Conservation (phyloP, 2,797 vertebrate genomes). For the Streptopelia turtur region DNA sequence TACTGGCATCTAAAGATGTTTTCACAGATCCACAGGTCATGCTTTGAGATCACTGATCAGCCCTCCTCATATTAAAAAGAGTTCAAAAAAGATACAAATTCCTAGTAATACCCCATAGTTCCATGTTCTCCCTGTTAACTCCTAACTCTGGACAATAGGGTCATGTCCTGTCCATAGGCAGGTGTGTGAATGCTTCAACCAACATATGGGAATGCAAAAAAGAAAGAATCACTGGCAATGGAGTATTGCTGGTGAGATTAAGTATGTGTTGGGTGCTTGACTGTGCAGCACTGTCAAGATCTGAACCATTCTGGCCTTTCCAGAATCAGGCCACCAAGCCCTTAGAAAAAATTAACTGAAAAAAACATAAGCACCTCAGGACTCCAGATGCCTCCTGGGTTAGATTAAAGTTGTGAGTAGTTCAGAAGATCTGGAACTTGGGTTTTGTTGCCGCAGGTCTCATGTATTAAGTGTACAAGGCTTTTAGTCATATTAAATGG, state of each 20-base stretch:
- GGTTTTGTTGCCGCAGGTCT: neutral
- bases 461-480: neutral
- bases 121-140: neutral
- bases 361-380: neutral
- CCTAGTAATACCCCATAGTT: neutral
- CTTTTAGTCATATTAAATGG: neutral
- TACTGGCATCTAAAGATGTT: neutral
- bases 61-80: neutral
- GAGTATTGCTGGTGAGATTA: neutral
- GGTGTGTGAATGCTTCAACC: neutral
- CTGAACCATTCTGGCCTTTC: neutral
- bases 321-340: neutral
- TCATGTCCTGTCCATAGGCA: fast-evolving
- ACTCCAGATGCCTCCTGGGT: neutral
- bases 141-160: neutral
- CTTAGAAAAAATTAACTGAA: neutral
- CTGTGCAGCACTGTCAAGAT: neutral
- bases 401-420: neutral
- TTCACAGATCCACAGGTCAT: neutral
- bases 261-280: neutral
- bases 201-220: neutral
- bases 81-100: neutral
- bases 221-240: neutral
- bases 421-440: neutral
- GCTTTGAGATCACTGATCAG: neutral